Conservation (phyloP, 1,140 invertebrate genomes). For the Choristoneura fumiferana region DNA sequence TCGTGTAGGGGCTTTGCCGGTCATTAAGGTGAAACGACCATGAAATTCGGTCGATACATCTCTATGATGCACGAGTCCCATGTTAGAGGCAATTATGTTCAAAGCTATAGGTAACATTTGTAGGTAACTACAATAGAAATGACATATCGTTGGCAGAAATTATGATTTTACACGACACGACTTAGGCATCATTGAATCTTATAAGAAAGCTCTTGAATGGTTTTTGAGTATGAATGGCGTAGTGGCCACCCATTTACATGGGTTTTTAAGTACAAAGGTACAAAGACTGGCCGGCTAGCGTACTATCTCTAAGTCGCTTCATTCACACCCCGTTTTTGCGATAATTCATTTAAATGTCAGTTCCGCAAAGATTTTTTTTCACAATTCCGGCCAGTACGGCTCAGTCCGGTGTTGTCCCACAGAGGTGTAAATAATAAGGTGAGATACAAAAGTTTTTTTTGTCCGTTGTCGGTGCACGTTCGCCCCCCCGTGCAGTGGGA, state of each 20-base stretch:
- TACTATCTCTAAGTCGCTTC: background rate
- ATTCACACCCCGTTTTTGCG: background rate
- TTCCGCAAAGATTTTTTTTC: conserved; percentile 31
- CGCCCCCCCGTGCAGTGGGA: conserved; percentile 35
- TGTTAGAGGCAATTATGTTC: conserved; percentile 55
- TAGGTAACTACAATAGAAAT: conserved; percentile 43
- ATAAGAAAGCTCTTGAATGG: background rate
- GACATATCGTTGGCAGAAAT: conserved; percentile 27
- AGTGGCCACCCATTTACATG: conserved; percentile 13
- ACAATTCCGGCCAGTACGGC: conserved; percentile 19
- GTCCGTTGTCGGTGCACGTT: conserved; percentile 21
- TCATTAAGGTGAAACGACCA: conserved; percentile 61
- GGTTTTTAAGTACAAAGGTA: conserved; percentile 12
- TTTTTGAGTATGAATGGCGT: background rate
- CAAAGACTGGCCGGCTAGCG: background rate
- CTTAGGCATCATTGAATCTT: conserved; percentile 6
- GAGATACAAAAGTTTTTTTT: conserved; percentile 42
- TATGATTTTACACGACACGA: background rate
- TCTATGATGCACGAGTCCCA: conserved; percentile 41
- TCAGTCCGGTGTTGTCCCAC: conserved; percentile 18
- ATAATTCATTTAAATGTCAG: conserved; percentile 21
- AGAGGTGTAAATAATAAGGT: conserved; percentile 55
- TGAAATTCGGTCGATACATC: conserved; percentile 61
- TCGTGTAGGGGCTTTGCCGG: conserved; percentile 42
- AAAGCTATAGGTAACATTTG: too few species aligned